phyloP scores from a whole-genome alignment of 2,888 invertebrate genomes.

The Campoplex capitator region DNA sequence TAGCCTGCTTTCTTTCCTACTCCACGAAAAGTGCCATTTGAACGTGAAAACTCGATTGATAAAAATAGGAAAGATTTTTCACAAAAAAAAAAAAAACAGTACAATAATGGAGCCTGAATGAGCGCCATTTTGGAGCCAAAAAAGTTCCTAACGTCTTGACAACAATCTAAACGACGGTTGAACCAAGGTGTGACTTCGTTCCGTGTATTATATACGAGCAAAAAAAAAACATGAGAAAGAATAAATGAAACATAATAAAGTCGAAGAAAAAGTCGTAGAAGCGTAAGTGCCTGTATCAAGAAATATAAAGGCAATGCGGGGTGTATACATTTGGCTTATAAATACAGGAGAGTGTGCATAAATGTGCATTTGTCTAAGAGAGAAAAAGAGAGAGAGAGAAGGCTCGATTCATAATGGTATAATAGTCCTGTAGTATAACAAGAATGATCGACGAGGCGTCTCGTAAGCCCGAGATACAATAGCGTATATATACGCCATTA shows the following conservation, averaged over 20 bases:
- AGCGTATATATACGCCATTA: slow-evolving; percentile 36
- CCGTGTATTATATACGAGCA: neutral
- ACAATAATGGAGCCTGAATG: slow-evolving; percentile 11
- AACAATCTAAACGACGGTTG: slow-evolving; percentile 43
- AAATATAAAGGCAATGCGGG: slow-evolving; percentile 34
- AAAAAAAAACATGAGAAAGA: too few species aligned
- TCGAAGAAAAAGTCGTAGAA: neutral
- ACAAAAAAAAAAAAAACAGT: neutral
- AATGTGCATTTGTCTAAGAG: neutral
- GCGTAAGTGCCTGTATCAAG: slow-evolving; percentile 44
- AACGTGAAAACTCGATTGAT: too few species aligned
- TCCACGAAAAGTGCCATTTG: too few species aligned
- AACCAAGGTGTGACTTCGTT: slow-evolving; percentile 38
- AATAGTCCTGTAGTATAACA: slow-evolving; percentile 60
- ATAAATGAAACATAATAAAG: too few species aligned
- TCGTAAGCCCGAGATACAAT: slow-evolving; percentile 70
- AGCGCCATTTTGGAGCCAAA: neutral
- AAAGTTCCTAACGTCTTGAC: neutral
- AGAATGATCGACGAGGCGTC: slow-evolving; percentile 75
- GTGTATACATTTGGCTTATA: slow-evolving; percentile 23
- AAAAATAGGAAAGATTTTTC: too few species aligned
- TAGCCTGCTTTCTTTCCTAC: too few species aligned
- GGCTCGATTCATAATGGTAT: slow-evolving; percentile 49
- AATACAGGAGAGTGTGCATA: slow-evolving; percentile 14
- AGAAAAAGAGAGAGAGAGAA: slow-evolving; percentile 6